Base-by-base conservation (phyloP, 1,140 invertebrate genomes). In the Sarcophaga peregrina region DNA sequence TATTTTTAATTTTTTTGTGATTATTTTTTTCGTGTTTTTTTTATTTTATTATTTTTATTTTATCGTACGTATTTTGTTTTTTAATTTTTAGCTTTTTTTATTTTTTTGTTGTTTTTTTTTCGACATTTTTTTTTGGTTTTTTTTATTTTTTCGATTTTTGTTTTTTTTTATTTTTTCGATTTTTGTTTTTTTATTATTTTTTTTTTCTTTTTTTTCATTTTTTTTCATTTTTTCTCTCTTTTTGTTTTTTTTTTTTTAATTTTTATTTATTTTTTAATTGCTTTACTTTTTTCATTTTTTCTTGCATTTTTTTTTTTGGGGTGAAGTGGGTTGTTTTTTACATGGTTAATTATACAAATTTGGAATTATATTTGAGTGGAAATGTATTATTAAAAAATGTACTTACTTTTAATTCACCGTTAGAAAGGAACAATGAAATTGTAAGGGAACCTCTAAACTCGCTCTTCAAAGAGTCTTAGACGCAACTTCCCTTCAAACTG, bases 371-470 rank as follows among this genome's bases (percentile, higher is more conserved):
- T 9, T 68, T 13, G 13, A 72, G 11, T 6, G 8, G 72, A 84
- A 85, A 83, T 85, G 85, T 8, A 5, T 17, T 37, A 37, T 8
- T 78, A 15, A 82, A 47, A 58, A 45, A 11, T 74, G 76, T 89
- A 89, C 88, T 89, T 84, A 89, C 88, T 89, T 89, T 89, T 87
- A 89, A 84, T 87, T 89, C 85, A 87, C 88, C 88, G 88, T 89
- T 89, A 78, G 88, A 89, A 85, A 89, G 86, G 83, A 89, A 89
- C 87, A 89, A 89, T 89, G 88, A 89, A 89, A 89, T 89, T 89
- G 88, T 89, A 87, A 86, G 85, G 86, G 83, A 84, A 87, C 85
- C 88, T 88, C 86, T 89, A 88, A 88, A 89, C 87, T 87, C 87
- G 86, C 86, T 89, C 88, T 89, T 85, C 87, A 85, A 89, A 88